These are phyloP conservation scores for Pogonognathellus flavescens DNA, from an alignment of 1,140 invertebrate genomes.

Conservation along the genomic window DNA sequence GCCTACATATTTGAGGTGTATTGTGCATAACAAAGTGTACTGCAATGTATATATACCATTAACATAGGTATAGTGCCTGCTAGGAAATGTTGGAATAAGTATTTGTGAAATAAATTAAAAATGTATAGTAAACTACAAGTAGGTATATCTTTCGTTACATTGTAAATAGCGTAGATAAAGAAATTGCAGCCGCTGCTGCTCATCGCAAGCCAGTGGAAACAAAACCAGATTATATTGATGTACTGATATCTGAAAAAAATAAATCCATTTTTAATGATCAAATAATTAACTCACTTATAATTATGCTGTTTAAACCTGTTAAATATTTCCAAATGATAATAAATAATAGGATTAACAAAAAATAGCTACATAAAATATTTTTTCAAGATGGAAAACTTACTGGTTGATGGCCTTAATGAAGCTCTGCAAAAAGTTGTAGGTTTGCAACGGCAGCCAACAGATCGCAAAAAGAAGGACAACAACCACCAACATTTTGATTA, in stretches of 20 bases:
- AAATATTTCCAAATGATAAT: neutral
- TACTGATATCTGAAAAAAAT: conserved; percentile 76
- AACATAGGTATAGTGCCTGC: too few relatives aligned
- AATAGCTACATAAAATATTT: too few relatives aligned
- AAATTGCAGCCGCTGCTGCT: conserved; percentile 89
- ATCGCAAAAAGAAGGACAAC: conserved; percentile 84
- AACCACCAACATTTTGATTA: conserved; percentile 87
- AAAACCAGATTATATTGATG: conserved; percentile 85
- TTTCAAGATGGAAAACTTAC: conserved; percentile 72
- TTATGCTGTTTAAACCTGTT: neutral
- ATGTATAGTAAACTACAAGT: too few relatives aligned
- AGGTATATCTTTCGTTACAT: conserved; percentile 70
- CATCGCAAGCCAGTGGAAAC: conserved; percentile 78
- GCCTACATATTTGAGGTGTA: too few relatives aligned
- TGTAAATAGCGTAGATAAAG: conserved; percentile 88
- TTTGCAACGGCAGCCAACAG: conserved; percentile 86
- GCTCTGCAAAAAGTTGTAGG: conserved; percentile 80
- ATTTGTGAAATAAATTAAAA: too few relatives aligned
- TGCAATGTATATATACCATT: too few relatives aligned
- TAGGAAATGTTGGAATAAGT: too few relatives aligned
- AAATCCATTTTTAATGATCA: neutral
- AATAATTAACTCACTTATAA: neutral
- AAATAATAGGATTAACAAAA: conserved; percentile 29
- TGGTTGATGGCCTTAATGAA: conserved; percentile 80
- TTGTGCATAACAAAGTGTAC: too few relatives aligned